A percentile compares a stretch with the other conserved stretches of the same genome.
These are phyloP conservation scores for Larimichthys crocea DNA, from an alignment of 2,113 vertebrate species.

Conservation along the genomic window DNA sequence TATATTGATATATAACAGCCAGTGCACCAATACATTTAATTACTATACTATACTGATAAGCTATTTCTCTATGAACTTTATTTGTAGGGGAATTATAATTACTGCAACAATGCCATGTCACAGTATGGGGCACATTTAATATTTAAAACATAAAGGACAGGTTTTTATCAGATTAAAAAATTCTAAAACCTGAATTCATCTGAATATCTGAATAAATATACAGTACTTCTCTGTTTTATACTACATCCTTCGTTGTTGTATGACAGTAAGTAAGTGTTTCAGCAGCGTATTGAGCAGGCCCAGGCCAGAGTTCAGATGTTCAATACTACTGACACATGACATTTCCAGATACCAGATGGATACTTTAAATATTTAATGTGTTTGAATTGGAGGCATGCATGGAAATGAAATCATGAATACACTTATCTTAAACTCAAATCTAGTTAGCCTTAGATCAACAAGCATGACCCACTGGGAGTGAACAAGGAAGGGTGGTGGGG, in stretches of 20 bases:
- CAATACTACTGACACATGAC: constrained; percentile 54
- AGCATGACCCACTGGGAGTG: constrained; percentile 47
- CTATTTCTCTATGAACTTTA: too few species aligned
- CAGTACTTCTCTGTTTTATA: background rate
- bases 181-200: too few species aligned
- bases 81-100: background rate
- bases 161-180: background rate
- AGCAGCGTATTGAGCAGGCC: constrained; percentile 9
- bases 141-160: background rate
- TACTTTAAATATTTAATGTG: constrained; percentile 76
- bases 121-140: background rate
- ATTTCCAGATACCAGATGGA: constrained; percentile 55
- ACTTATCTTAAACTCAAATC: constrained; percentile 70
- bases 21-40: background rate
- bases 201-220: constrained; percentile 1
- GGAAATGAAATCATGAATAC: constrained; percentile 84
- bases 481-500: constrained; percentile 4
- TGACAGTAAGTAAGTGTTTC: constrained; percentile 16
- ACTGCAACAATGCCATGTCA: background rate
- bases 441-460: constrained; percentile 72
- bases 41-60: too few species aligned
- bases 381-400: constrained; percentile 78
- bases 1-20: background rate
- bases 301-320: constrained; percentile 54
- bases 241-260: background rate